Evolutionary conservation across 2,113 vertebrate species (phyloP), one percentile per base, ranked within the genome.

Genomic region (Nerophis ophidion): DNA sequence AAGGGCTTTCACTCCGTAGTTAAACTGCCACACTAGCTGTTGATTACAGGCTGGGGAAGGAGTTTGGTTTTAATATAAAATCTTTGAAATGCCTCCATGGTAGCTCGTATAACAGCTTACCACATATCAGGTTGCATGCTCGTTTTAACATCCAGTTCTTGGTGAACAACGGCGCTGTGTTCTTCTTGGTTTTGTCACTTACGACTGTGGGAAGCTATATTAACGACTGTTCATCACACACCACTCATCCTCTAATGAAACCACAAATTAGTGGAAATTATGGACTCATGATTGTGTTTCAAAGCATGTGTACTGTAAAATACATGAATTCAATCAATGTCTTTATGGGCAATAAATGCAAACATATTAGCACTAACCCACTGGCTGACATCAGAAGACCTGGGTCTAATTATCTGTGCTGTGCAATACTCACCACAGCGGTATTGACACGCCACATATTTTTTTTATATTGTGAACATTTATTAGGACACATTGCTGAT

Each of bases 51-150:
- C 69, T 75, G 16, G 72, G 70, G 76, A 75, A 54, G 57, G 68
- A 62, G 63, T 79, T 76, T 50, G 53, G 61, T 61, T 86, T 86
- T 59, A 71, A 63, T 57, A 68, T 54, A 48, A 62, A 75, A 74
- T 56, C 51, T 70, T 75, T 76, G 60, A 61, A 61, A 79, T 77
- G 79, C 64, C 52, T 81, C 65, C 58, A 15, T 58, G 65, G 66
- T 80, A 68, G 72, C 68, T 80, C 81, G 77, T 83, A 84, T 62
- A 75, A 72, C 77, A 76, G 65, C 70, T 78, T 72, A 60, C 64
- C 81, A 71, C 58, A 63, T 84, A 88, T 86, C 83, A 63, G 63
- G 79, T 87, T 82, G 77, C 80, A 78, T 4, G 66, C 68, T 71
- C 80, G 56, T 79, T 84, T 82, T 76, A 79, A 76, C 81, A 75